A percentile compares a stretch with the other conserved stretches of the same genome.
Evolutionary conservation across 2,888 invertebrate species (phyloP).

Genomic region (Cinara cedri): DNA sequence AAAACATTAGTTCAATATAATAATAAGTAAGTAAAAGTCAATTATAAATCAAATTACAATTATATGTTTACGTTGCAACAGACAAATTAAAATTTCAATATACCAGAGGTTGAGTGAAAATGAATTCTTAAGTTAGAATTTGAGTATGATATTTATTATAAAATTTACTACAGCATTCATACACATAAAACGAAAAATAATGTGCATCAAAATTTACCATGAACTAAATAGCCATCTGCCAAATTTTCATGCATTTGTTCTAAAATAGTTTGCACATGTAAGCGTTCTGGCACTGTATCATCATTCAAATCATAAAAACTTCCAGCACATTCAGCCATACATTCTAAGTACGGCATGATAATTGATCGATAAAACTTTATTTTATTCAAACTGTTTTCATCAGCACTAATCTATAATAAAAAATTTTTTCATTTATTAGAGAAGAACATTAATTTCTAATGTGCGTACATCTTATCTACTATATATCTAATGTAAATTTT

Average conservation of each 20-base stretch:
- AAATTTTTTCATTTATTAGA: background rate
- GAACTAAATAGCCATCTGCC: slow-evolving; percentile 15
- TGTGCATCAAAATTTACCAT: slow-evolving; percentile 31
- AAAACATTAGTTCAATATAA: background rate
- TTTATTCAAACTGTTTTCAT: slow-evolving; percentile 27
- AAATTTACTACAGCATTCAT: no score
- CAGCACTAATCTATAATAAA: slow-evolving; percentile 15
- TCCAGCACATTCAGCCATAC: slow-evolving; percentile 50
- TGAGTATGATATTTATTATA: no score
- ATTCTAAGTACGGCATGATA: slow-evolving; percentile 51
- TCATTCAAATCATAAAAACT: slow-evolving; percentile 14
- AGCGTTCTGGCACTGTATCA: slow-evolving; percentile 25
- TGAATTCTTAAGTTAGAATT: no score
- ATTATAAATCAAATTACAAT: background rate
- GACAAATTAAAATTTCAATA: no score
- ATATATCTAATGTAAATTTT: no score
- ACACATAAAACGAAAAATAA: no score
- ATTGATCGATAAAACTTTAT: slow-evolving; percentile 40
- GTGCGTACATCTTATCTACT: no score
- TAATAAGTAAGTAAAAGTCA: background rate
- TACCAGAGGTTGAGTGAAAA: no score
- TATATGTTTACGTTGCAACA: no score
- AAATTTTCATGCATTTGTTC: slow-evolving; percentile 44
- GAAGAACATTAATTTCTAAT: no score
- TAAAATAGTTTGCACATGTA: slow-evolving; percentile 38